Evolutionary conservation across 2,888 invertebrate genomes (phyloP), one percentile per base, ranked within the genome.

Genomic region (Phyto melanocephala): DNA sequence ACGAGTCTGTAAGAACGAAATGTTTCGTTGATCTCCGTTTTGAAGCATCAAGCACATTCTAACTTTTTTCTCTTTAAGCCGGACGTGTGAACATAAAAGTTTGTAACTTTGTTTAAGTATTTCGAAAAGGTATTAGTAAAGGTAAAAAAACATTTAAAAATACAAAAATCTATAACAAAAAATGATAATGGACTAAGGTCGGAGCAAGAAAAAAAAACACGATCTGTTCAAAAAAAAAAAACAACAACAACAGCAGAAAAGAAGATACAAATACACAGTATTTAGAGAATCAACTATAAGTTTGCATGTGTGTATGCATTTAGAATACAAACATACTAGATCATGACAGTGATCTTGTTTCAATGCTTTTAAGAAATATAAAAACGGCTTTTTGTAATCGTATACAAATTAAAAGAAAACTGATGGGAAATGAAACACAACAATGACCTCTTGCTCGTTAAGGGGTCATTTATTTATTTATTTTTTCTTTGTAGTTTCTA

Each of bases 181-280:
- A 75, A 67, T 82, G 82, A 67, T 79, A 82, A 82, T 82, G 82
- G 79, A 60, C 75, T 79, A 71, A 79, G 82, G 82, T 82, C 82
- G 70, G 54, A 68, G 67, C 35, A 67, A 68, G 35, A 45, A 24
- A 60, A 37, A 7, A 60, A 42, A 40, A 65, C 28, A 47, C 3
- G 6, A 28, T 5, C 28, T 3, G 6, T 5, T 28, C 3, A 28
- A 28, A 28, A 28, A 28, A 28, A 22, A 17, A 74, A 65, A 33
- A 17, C 3, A 5, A 28, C 28, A 5, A 28, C 3, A 28, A 5
- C 3, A 28, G 28, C 28, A 20, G 3, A 40, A 17, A 13, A 71
- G 2, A 37, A 56, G 60, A 37, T 20, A 50, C 58, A 45, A 77
- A 35, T 52, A 24, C n/a, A 63, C 17, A 45, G 52, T 15, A 28